These are phyloP conservation scores for Oscheius onirici DNA, from an alignment of 2,888 invertebrate genomes.

Conservation along the genomic window DNA sequence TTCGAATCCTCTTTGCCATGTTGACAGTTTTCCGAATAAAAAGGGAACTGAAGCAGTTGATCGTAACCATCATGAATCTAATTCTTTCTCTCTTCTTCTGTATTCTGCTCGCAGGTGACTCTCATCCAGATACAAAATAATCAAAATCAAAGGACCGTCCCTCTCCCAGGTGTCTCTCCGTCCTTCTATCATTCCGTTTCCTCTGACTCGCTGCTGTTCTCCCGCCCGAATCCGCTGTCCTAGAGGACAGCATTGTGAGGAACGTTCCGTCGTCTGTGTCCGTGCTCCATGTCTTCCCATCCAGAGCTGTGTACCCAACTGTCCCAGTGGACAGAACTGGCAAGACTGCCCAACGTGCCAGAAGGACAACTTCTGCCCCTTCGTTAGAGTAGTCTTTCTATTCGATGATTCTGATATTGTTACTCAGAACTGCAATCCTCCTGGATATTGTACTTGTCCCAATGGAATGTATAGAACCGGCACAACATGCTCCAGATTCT, in stretches of 20 bases:
- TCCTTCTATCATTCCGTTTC: no score
- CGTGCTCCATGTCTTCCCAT: background rate
- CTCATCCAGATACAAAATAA: no score
- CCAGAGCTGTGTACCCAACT: background rate
- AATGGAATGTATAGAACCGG: background rate
- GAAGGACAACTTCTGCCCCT: background rate
- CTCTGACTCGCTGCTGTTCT: no score
- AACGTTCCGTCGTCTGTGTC: background rate
- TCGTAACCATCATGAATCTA: background rate
- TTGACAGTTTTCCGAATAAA: background rate
- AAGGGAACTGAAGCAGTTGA: background rate
- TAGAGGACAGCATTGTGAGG: background rate
- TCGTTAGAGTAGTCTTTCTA: no score
- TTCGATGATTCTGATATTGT: background rate
- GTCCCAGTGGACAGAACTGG: background rate
- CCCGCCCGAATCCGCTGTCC: background rate
- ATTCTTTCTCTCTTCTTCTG: no score
- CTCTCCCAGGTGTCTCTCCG: no score
- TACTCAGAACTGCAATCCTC: background rate
- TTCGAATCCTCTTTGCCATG: no score
- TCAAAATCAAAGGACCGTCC: no score
- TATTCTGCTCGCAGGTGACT: no score
- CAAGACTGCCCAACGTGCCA: background rate
- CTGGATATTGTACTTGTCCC: background rate
- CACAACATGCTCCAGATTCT: background rate